Evolutionary conservation across 2,113 vertebrate genomes (phyloP).

Genomic region (Physeter macrocephalus): DNA sequence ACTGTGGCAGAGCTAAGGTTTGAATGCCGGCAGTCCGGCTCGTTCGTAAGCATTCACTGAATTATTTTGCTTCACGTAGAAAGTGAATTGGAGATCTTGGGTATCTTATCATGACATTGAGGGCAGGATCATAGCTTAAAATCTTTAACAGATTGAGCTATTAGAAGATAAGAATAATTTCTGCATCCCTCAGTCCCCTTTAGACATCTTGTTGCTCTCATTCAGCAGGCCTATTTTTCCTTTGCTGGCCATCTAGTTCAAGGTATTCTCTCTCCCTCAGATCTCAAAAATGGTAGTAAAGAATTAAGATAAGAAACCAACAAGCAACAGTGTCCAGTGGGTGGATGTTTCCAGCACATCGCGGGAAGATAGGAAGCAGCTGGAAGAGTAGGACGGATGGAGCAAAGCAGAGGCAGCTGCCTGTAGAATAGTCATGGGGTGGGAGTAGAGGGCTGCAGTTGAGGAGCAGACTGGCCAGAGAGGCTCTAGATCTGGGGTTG

Average conservation of each 20-base stretch:
- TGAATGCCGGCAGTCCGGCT: neutral
- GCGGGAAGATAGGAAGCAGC: neutral
- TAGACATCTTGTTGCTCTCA: neutral
- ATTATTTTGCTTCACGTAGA: neutral
- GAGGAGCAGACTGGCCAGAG: neutral
- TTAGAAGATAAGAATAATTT: neutral
- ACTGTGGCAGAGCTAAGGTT: neutral
- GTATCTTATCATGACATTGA: neutral
- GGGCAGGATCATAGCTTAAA: neutral
- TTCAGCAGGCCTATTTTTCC: neutral
- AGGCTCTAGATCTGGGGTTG: neutral
- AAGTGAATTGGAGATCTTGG: neutral
- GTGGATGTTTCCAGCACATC: neutral
- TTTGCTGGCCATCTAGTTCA: neutral
- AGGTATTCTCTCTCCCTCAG: neutral
- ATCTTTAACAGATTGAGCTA: neutral
- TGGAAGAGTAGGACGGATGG: neutral
- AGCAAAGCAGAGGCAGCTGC: neutral
- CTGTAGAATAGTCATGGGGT: neutral
- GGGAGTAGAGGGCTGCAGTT: neutral
- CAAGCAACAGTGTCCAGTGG: rapidly evolving
- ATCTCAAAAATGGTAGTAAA: neutral
- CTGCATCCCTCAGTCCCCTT: neutral
- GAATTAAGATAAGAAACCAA: neutral
- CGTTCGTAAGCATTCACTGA: neutral